phyloP scores from a whole-genome alignment of 2,888 invertebrate species.

The Tipula helvola region DNA sequence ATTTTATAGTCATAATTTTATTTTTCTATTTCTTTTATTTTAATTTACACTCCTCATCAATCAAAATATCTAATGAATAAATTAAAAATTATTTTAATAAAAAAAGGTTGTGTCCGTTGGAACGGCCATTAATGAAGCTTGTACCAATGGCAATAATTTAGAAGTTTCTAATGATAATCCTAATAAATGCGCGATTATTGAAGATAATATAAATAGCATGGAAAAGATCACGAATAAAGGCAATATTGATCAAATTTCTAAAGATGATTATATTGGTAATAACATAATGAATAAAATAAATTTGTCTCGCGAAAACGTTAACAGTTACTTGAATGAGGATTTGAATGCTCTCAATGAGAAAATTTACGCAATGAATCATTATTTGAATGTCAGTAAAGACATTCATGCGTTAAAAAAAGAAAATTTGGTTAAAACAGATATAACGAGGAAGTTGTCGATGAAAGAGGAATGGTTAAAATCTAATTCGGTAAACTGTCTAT shows the following conservation, averaged over 20 bases:
- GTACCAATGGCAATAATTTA: background rate
- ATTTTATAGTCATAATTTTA: background rate
- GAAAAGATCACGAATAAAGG: background rate
- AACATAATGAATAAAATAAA: slow-evolving; percentile 10
- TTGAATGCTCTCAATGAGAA: slow-evolving; percentile 34
- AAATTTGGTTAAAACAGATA: slow-evolving; percentile 32
- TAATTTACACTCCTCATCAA: background rate
- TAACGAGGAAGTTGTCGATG: slow-evolving; percentile 31
- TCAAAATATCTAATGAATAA: background rate
- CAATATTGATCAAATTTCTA: background rate
- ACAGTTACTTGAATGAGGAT: slow-evolving; percentile 22
- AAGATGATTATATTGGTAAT: slow-evolving; percentile 8
- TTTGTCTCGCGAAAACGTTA: slow-evolving; percentile 23
- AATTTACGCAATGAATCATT: slow-evolving; percentile 31
- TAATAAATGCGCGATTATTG: slow-evolving; percentile 11
- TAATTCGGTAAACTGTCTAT: background rate
- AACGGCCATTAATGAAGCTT: slow-evolving; percentile 13
- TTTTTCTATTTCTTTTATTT: background rate
- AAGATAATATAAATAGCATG: slow-evolving; percentile 15
- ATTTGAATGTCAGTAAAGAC: slow-evolving; percentile 34
- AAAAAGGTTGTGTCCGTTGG: slow-evolving; percentile 18
- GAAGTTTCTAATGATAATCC: slow-evolving; percentile 12
- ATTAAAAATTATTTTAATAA: background rate
- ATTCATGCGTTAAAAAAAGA: slow-evolving; percentile 31
- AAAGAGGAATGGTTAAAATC: slow-evolving; percentile 35